phyloP scores from a whole-genome alignment of 2,797 vertebrate species.

The Syndactyla subalaris region DNA sequence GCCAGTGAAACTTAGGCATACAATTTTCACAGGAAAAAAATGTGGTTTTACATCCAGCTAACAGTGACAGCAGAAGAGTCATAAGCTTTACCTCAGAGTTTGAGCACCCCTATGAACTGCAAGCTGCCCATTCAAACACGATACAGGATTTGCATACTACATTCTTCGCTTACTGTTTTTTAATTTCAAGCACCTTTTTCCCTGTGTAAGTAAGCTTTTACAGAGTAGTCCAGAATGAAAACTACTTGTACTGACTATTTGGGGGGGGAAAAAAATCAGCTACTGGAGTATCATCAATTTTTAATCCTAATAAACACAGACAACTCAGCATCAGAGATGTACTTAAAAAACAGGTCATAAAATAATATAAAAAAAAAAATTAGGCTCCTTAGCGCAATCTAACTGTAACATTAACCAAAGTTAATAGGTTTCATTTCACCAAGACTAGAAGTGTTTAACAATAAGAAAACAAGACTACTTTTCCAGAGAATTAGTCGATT shows the following conservation, averaged over 20 bases:
- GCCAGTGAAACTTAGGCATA: neutral
- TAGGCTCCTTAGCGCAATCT: neutral
- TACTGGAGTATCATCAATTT: neutral
- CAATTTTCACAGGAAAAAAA: neutral
- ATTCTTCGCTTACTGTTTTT: neutral
- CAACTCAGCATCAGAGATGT: neutral
- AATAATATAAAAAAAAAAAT: neutral
- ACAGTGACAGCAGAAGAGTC: neutral
- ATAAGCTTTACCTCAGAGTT: neutral
- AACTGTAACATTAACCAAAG: neutral
- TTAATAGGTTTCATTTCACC: neutral
- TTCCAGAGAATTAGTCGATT: neutral
- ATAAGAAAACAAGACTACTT: neutral
- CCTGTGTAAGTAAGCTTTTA: neutral
- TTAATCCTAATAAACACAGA: neutral
- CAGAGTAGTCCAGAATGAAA: neutral
- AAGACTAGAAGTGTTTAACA: neutral
- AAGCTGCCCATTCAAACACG: neutral
- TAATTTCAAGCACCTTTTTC: neutral
- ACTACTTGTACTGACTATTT: neutral
- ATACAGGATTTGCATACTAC: neutral
- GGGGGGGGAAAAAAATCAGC: neutral
- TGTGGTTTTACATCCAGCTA: neutral
- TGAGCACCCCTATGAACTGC: neutral
- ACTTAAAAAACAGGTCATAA: neutral